Evolutionary conservation across 2,888 invertebrate species (phyloP).

Genomic region (Lepidochrysops patricia): DNA sequence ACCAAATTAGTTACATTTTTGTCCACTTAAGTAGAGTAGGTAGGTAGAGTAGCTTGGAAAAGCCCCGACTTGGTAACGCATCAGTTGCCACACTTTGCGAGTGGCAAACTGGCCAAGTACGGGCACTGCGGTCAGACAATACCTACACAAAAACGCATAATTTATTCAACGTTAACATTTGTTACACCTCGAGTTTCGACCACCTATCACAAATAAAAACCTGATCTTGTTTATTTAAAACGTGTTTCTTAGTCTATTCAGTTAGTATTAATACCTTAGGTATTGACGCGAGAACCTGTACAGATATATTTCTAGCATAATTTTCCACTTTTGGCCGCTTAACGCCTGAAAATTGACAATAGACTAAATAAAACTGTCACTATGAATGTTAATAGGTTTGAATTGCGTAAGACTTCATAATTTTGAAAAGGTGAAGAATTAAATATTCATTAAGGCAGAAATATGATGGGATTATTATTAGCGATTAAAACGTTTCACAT

Average conservation of each 20-base stretch:
- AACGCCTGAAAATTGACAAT: neutral
- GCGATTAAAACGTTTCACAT: neutral
- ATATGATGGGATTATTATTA: neutral
- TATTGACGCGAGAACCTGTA: neutral
- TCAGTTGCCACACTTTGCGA: neutral
- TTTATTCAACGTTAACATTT: constrained; percentile 7
- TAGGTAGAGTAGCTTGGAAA: neutral
- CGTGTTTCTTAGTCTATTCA: neutral
- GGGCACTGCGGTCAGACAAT: neutral
- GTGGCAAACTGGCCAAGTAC: neutral
- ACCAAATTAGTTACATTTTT: neutral
- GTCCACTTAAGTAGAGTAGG: neutral
- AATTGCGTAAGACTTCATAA: neutral
- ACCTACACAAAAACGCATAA: neutral
- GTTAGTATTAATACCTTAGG: neutral
- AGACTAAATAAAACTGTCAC: neutral
- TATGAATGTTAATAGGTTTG: neutral
- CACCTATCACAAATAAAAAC: neutral
- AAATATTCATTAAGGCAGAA: neutral
- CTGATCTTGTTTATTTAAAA: neutral
- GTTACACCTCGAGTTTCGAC: neutral
- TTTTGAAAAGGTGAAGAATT: constrained; percentile 4
- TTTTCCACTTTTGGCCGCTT: neutral
- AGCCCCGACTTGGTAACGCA: neutral
- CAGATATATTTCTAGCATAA: neutral